These are phyloP conservation scores for Thaumetopoea pityocampa DNA, from an alignment of 1,140 invertebrate species.

Conservation along the genomic window DNA sequence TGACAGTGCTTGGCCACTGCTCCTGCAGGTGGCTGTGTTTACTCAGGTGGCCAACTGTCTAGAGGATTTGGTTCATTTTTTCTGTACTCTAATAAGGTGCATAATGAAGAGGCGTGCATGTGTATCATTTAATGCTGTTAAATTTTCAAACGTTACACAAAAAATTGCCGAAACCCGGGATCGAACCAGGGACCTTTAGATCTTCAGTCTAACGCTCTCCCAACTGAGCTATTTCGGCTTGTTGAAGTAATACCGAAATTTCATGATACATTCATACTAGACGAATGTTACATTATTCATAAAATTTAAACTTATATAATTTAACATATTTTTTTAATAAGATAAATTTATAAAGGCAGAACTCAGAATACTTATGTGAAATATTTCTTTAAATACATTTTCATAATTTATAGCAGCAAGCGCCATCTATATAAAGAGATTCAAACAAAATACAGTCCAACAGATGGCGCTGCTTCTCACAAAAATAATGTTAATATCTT, in stretches of 20 bases:
- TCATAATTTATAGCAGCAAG: neutral
- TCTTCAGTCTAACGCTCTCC: slow-evolving; percentile 79
- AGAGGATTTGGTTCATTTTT: no score
- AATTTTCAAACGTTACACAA: slow-evolving; percentile 27
- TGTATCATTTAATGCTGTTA: no score
- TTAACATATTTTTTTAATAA: neutral
- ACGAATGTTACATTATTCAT: no score
- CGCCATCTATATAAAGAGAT: slow-evolving; percentile 24
- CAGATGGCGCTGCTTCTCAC: no score
- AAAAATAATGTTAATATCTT: no score
- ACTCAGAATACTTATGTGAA: neutral
- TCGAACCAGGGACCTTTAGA: slow-evolving; percentile 78
- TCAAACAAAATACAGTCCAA: no score
- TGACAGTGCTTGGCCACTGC: no score
- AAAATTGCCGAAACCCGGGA: slow-evolving; percentile 74
- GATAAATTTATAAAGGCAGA: neutral
- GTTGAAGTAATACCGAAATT: slow-evolving; percentile 12
- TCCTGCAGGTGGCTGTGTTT: no score
- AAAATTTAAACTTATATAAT: neutral
- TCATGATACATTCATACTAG: neutral
- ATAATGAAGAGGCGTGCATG: neutral
- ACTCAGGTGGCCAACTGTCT: no score
- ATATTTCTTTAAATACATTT: neutral
- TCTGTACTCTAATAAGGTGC: no score
- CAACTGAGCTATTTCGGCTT: slow-evolving; percentile 79